Evolutionary conservation across 2,888 invertebrate species (phyloP).

Genomic region (Chaitophorus viminalis): DNA sequence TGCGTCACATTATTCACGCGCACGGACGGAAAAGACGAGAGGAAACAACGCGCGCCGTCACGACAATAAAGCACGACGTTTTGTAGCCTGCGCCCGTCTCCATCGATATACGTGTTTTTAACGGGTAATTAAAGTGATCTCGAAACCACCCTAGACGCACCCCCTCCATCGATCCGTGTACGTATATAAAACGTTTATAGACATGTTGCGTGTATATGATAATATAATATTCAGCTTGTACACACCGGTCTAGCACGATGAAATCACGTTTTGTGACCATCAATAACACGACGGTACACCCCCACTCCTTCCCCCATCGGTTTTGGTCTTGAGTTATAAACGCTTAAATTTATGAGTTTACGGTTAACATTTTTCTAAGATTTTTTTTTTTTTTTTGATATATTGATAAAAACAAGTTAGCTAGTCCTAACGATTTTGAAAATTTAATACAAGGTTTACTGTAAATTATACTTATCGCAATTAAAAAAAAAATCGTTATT

Average conservation of each 20-base stretch:
- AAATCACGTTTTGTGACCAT: conserved; percentile 36
- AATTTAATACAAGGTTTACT: no score
- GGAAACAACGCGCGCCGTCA: background rate
- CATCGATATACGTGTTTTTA: background rate
- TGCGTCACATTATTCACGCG: conserved; percentile 4
- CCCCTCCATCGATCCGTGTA: background rate
- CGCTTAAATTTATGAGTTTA: no score
- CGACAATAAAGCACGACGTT: background rate
- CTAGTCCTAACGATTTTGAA: no score
- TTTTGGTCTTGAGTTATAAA: background rate
- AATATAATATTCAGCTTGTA: background rate
- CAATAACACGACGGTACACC: background rate
- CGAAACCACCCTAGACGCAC: background rate
- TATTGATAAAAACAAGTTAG: no score
- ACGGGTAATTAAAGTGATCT: conserved; percentile 19
- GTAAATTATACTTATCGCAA: no score
- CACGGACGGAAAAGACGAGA: background rate
- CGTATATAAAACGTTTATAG: background rate
- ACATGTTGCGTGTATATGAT: background rate
- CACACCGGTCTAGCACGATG: background rate
- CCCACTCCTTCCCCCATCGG: background rate
- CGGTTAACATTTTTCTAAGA: no score
- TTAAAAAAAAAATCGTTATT: no score
- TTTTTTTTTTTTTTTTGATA: no score
- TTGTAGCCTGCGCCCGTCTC: background rate